Base-by-base conservation (phyloP, 2,113 vertebrate genomes). In the Recurvirostra avosetta region DNA sequence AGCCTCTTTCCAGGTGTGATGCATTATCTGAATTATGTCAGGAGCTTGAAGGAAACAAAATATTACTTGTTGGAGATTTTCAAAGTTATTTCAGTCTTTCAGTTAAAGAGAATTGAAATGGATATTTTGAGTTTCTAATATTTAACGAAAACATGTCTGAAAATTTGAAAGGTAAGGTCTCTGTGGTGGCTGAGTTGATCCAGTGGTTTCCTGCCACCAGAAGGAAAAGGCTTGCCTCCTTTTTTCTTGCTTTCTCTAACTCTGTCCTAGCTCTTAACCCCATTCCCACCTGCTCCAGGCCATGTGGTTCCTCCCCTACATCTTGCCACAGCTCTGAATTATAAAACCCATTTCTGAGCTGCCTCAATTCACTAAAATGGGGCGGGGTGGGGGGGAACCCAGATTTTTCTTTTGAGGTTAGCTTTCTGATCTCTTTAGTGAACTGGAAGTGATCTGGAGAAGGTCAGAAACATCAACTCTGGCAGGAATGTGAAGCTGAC, bases 1-100 rank as follows among this genome's bases (percentile, higher is more conserved):
- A 95, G 90, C 95, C 79, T 96, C 94, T 95, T 97, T 97, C 88
- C 74, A 91, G 82, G 76, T 96, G 80, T 93, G 93, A 86, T 93
- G 59, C 29, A 13, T 93, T 82, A 71, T 73, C 66, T 73, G 62
- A 92, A 63, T 76, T 93, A 75, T 26, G 20, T 45, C 5, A 1
- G 15, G 29, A 83, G 55, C 73, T 43, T 81, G 40, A 82, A 85
- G 45, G 38, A 94, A 87, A 50, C 15, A 90, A 71, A 91, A 53
- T 72, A 85, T 30, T 78, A 34, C 40, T 72, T 91, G 43, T 81
- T 88, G 84, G n/a, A 80, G 72, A 62, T 87, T 81, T 94, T 84
- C 30, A 20, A 74, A 74, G 52, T 75, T 83, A 66, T 77, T 88
- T 94, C 55, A 88, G 17, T 68, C 36, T 71, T 90, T 74, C 61